phyloP scores from a whole-genome alignment of 2,113 vertebrate genomes.

The Thymallus thymallus region DNA sequence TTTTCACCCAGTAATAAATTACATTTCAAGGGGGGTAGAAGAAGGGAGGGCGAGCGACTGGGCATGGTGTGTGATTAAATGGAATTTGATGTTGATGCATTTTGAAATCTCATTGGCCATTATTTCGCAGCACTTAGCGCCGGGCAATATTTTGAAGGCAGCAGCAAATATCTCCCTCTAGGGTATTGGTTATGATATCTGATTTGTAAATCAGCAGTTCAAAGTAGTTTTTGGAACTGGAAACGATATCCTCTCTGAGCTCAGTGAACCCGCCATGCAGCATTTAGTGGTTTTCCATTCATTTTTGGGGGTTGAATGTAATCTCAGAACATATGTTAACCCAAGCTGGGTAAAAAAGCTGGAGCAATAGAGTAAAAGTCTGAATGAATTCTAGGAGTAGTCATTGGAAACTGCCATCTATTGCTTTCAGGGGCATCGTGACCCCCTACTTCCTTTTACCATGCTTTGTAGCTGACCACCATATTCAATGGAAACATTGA shows the following conservation, averaged over 20 bases:
- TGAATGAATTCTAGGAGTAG: neutral
- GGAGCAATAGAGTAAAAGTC: neutral
- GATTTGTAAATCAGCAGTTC: neutral
- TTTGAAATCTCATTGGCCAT: constrained; percentile 57
- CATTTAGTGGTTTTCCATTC: neutral
- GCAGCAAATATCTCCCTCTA: neutral
- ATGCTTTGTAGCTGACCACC: neutral
- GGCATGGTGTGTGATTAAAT: constrained; percentile 58
- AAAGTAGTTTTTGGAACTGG: neutral
- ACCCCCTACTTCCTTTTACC: too few relatives aligned
- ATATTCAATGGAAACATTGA: neutral
- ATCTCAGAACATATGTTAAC: neutral
- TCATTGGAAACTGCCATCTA: neutral
- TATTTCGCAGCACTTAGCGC: constrained; percentile 53
- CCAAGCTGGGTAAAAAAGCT: neutral
- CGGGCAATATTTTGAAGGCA: constrained; percentile 1
- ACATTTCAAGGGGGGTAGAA: constrained; percentile 42
- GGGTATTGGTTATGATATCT: neutral
- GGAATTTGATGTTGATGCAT: constrained; percentile 65
- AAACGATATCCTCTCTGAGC: too few relatives aligned
- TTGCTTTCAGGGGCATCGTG: neutral
- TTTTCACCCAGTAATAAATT: constrained; percentile 57
- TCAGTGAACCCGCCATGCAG: neutral
- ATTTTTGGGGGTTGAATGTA: neutral
- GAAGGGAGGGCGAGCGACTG: neutral